A percentile compares a stretch with the other conserved stretches of the same genome.
Evolutionary conservation across 2,888 invertebrate species (phyloP).

Genomic region (Chironomus riparius): DNA sequence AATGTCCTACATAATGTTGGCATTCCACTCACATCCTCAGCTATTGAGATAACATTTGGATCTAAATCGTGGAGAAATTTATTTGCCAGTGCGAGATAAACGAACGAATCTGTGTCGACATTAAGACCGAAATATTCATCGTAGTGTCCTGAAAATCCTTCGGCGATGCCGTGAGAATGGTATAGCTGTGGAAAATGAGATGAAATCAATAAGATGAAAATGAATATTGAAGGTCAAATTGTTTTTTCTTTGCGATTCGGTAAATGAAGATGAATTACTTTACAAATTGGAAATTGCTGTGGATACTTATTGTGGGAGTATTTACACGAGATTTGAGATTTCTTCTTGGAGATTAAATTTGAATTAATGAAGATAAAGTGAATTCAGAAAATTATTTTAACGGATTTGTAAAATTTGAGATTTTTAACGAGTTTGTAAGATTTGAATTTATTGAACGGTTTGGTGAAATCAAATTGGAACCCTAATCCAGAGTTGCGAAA

Average conservation of each 20-base stretch:
- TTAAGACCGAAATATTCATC: slow-evolving; percentile 95
- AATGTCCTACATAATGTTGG: slow-evolving; percentile 92
- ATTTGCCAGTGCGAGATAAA: slow-evolving; percentile 93
- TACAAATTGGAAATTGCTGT: no score
- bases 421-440: background rate
- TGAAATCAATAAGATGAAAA: slow-evolving; percentile 51
- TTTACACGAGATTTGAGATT: no score
- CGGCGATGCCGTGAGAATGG: slow-evolving; percentile 89
- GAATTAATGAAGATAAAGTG: no score
- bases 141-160: slow-evolving; percentile 88
- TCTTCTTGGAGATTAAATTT: no score
- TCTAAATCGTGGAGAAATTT: slow-evolving; percentile 73
- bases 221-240: no score
- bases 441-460: no score
- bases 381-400: background rate
- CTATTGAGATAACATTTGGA: slow-evolving; percentile 78
- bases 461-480: no score
- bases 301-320: no score
- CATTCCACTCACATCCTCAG: slow-evolving; percentile 99
- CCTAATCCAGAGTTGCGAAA: no score
- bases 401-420: background rate
- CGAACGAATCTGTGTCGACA: slow-evolving; percentile 91
- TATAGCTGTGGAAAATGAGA: slow-evolving; percentile 52
- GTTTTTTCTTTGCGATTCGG: no score
- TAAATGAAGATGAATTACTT: no score